Base-by-base conservation (phyloP, 2,888 invertebrate species). In the Pseudolycoriella hygida region DNA sequence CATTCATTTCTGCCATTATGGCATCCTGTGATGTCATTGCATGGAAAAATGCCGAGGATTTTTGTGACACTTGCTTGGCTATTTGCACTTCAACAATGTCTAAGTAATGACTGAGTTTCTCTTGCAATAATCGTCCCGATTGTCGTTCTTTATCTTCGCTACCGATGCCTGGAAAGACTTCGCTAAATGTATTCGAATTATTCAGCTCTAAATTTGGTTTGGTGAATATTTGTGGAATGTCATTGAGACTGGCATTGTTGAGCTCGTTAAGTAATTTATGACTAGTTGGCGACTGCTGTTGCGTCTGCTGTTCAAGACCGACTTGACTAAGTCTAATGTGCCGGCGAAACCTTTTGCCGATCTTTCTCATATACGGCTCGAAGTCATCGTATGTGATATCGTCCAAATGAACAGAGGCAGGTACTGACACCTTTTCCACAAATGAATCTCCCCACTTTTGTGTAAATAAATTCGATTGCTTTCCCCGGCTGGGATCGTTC, bases 21-120 rank as follows among this genome's bases (percentile, higher is more conserved):
- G 88, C 85, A 61, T 97, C 94, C 66, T 98, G 97, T 6, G 96
- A 96, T 45, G 94, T 81, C 86, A 98, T 96, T 1, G 96, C 96
- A 64, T 92, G 86, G 61, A 97, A 98, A 68, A 97, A 98, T 15
- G 93, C 93, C 54, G 89, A 89, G 10, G 94, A 94, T 61, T 94
- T 92, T 56, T 85, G 81, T 20, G 94, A 89, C 45, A 94, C 80
- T 70, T 94, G 93, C 55, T 82, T 80, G 4, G 89, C 88, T 60
- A 93, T 89, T 65, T 87, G 81, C 57, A 90, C 85, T 67, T 97
- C 96, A 41, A 96, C 87, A 48, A 88, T 78, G 69, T 97, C 96
- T 57, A 97, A 70, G 64, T 94, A 93, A 60, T 92, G 88, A 58
- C 89, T 90, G 38, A 96, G 68, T 65, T 85, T 84, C 68, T 93